Evolutionary conservation across 2,113 vertebrate species (phyloP).

Genomic region (Lamprotornis superbus): DNA sequence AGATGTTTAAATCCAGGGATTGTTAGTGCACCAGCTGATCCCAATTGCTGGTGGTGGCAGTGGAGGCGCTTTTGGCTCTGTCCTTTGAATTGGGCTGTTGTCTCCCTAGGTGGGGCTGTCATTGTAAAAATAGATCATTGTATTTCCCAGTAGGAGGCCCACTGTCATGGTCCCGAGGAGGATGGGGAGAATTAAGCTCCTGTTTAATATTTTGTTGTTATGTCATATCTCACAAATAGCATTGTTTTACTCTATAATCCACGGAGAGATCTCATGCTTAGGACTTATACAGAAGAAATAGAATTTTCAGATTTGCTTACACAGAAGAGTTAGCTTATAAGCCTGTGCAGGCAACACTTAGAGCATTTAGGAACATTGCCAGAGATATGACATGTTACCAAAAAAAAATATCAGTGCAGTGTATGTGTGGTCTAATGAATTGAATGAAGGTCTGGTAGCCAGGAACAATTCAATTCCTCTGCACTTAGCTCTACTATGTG

Average conservation of each 20-base stretch:
- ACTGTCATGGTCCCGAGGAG: neutral
- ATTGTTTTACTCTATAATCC: neutral
- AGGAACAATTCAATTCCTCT: neutral
- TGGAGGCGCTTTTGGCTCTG: neutral
- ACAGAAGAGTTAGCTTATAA: neutral
- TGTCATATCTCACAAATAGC: conserved; percentile 13
- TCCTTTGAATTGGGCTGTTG: conserved; percentile 45
- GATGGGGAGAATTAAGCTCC: conserved; percentile 46
- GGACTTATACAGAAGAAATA: conserved; percentile 7
- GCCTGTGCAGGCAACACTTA: neutral
- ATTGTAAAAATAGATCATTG: conserved; percentile 59
- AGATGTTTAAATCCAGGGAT: conserved; percentile 64
- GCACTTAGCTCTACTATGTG: neutral
- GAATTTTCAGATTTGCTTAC: conserved; percentile 27
- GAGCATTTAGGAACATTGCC: conserved; percentile 6
- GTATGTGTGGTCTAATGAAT: conserved; percentile 30
- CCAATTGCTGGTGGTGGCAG: conserved; percentile 42
- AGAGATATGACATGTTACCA: neutral
- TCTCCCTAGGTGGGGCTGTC: conserved; percentile 59
- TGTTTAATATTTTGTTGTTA: conserved; percentile 47
- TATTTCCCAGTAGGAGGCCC: conserved; percentile 34
- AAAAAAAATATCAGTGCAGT: neutral
- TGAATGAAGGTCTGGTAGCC: neutral
- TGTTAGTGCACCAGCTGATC: conserved; percentile 62
- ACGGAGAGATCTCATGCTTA: neutral